phyloP scores from a whole-genome alignment of 2,888 invertebrate species.

The Parochlus steinenii region DNA sequence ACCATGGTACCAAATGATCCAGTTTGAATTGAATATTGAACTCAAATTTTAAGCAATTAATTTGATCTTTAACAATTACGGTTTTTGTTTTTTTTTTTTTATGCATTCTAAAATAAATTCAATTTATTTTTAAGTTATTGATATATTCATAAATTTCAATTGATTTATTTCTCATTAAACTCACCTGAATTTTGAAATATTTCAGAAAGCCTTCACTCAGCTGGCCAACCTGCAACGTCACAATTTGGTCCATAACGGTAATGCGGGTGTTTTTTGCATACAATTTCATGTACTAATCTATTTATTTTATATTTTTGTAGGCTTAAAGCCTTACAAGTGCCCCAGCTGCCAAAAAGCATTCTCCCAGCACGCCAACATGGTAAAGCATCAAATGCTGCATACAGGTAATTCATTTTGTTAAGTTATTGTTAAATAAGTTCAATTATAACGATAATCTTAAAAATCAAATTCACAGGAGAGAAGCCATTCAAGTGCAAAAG shows the following conservation, averaged over 20 bases:
- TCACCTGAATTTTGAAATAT: no score
- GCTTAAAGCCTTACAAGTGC: conserved; percentile 14
- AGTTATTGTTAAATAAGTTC: conserved; percentile 1
- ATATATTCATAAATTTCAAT: no score
- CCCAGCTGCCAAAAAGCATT: conserved; percentile 14
- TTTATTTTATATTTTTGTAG: conserved; percentile 8
- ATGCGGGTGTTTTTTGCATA: neutral
- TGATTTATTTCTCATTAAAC: no score
- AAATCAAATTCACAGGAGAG: conserved; percentile 10
- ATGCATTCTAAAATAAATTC: no score
- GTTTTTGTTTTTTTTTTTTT: no score
- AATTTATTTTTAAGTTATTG: no score
- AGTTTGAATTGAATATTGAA: no score
- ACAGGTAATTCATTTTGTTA: conserved; percentile 11
- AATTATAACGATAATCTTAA: neutral
- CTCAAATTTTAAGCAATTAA: no score
- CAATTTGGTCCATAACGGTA: conserved; percentile 13
- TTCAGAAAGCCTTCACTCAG: conserved; percentile 15
- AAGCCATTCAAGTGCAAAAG: conserved; percentile 14
- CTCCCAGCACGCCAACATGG: conserved; percentile 14
- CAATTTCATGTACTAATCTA: neutral
- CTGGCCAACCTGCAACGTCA: conserved; percentile 15
- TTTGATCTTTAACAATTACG: no score
- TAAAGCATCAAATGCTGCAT: conserved; percentile 14
- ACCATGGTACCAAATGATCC: no score